These are phyloP conservation scores for Bostrychus sinensis DNA, from an alignment of 2,113 vertebrate genomes.

Conservation along the genomic window DNA sequence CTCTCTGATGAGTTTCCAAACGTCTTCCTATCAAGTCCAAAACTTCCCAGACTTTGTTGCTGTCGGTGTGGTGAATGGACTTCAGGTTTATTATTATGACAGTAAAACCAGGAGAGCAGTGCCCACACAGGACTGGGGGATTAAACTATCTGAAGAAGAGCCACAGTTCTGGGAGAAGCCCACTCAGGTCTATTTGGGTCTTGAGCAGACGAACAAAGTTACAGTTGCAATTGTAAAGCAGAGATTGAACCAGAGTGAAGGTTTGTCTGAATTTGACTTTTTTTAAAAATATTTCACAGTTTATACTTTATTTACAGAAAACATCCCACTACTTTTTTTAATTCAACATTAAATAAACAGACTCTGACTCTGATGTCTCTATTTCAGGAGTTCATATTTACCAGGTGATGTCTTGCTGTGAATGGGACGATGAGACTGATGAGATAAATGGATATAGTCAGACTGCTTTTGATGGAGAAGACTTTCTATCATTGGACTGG, in stretches of 20 bases:
- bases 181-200: background rate
- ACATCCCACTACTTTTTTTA: background rate
- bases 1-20: background rate
- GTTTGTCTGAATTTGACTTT: background rate
- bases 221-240: background rate
- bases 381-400: background rate
- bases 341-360: background rate
- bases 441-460: fast-evolving
- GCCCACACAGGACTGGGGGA: conserved; percentile 6
- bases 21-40: background rate
- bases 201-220: background rate
- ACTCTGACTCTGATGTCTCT: background rate
- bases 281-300: too few relatives aligned
- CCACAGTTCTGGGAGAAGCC: background rate
- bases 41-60: background rate
- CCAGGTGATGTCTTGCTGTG: background rate
- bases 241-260: background rate
- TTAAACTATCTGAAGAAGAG: background rate
- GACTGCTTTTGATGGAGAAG: conserved; percentile 11
- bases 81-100: background rate
- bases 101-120: background rate
- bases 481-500: conserved; percentile 50
- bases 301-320: too few relatives aligned
- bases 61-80: background rate
- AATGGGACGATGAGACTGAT: conserved; percentile 3